Percentiles rank a stretch among this genome's conserved stretches.
Evolutionary conservation across 1,140 invertebrate species (phyloP).

Genomic region (Periplaneta americana): DNA sequence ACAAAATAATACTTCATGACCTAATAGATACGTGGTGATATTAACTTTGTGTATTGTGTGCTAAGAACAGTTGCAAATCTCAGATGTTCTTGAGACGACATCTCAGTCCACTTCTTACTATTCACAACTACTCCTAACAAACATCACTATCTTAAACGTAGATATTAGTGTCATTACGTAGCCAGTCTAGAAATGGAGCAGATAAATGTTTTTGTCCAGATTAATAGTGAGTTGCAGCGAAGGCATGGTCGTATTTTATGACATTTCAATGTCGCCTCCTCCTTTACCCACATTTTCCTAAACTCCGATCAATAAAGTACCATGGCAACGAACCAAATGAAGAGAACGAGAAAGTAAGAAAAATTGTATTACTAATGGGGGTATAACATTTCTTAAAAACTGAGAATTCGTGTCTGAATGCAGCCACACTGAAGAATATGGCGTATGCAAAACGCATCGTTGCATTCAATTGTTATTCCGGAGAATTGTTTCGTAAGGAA

Average conservation of each 20-base stretch:
- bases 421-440: background rate
- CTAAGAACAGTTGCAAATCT: too few relatives aligned
- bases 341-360: background rate
- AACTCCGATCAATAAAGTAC: slow-evolving; percentile 1
- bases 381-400: background rate
- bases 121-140: too few relatives aligned
- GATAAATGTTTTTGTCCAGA: background rate
- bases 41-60: too few relatives aligned
- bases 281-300: slow-evolving; percentile 9
- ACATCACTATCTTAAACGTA: too few relatives aligned
- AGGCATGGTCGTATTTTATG: slow-evolving; percentile 1
- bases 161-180: too few relatives aligned
- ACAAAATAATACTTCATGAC: too few relatives aligned
- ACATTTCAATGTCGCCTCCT: slow-evolving; percentile 6
- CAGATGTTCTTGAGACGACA: too few relatives aligned
- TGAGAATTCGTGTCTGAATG: background rate
- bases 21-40: too few relatives aligned
- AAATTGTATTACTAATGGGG: background rate
- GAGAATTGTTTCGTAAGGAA: too few relatives aligned
- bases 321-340: background rate
- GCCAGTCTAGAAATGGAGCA: background rate
- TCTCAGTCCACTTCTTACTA: too few relatives aligned
- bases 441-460: too few relatives aligned
- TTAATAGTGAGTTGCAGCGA: background rate
- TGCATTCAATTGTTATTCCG: too few relatives aligned